phyloP scores from a whole-genome alignment of 1,140 invertebrate species.

The Brachionus koreanus region DNA sequence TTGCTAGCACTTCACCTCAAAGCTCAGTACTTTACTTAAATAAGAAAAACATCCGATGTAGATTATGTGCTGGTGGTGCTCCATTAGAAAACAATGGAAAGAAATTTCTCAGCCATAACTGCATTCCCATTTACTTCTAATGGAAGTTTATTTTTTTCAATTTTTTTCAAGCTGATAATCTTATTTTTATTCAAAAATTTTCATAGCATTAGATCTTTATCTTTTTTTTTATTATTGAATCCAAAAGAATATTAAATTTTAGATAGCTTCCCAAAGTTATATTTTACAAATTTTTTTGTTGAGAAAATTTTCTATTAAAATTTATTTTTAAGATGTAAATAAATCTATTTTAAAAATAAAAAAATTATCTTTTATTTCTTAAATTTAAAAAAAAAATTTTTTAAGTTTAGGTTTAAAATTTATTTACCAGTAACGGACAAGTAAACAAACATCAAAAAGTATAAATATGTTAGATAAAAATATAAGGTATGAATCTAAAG shows the following conservation, averaged over 20 bases:
- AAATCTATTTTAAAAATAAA: conserved; percentile 7
- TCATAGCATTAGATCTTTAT: neutral
- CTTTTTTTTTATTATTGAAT: neutral
- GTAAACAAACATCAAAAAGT: too few species aligned
- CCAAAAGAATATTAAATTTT: too few species aligned
- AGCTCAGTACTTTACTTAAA: neutral
- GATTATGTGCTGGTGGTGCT: conserved; percentile 9
- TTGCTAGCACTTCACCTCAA: neutral
- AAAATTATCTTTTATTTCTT: neutral
- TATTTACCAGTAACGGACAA: too few species aligned
- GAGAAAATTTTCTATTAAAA: neutral
- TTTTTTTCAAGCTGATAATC: conserved; percentile 24
- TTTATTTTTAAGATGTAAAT: conserved; percentile 11
- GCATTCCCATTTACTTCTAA: conserved; percentile 20
- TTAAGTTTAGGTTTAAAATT: too few species aligned
- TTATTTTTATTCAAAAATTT: neutral
- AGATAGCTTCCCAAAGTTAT: neutral
- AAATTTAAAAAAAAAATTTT: too few species aligned
- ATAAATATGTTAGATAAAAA: too few species aligned
- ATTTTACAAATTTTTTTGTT: neutral
- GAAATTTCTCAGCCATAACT: conserved; percentile 15
- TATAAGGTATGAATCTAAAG: too few species aligned
- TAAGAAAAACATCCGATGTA: neutral
- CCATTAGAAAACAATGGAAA: neutral
- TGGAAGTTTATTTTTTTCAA: neutral